Conservation (phyloP, 2,113 vertebrate genomes). For the Microcebus ravelobensis region DNA sequence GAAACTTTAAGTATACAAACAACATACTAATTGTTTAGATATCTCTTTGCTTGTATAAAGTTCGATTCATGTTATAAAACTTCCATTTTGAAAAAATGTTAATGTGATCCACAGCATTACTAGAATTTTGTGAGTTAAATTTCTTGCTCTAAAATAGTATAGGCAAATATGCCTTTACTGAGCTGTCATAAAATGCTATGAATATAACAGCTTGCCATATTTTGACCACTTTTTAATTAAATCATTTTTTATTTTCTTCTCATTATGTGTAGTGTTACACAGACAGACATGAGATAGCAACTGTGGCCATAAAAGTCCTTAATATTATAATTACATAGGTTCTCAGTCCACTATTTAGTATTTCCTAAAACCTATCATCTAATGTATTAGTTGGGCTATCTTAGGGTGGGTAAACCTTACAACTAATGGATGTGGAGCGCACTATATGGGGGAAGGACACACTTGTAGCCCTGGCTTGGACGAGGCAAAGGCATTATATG, state of each 20-base stretch:
- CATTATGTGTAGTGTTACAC: not conserved
- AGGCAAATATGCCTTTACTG: not conserved
- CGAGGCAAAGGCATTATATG: no score
- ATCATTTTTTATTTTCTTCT: slow-evolving; percentile 31
- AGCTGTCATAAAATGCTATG: not conserved
- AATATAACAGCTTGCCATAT: not conserved
- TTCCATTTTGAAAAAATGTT: not conserved
- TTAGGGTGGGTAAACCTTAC: no score
- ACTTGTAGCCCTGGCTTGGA: no score
- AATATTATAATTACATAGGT: not conserved
- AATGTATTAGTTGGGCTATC: not conserved
- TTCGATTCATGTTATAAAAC: not conserved
- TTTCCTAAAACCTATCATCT: not conserved
- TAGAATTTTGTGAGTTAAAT: not conserved
- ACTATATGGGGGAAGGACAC: no score
- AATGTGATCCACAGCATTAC: not conserved
- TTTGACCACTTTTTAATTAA: not conserved
- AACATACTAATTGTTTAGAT: not conserved
- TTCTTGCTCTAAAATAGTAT: not conserved
- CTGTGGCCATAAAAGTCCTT: not conserved
- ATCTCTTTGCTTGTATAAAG: not conserved
- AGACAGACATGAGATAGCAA: not conserved
- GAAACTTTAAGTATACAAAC: not conserved
- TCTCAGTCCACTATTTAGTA: not conserved
- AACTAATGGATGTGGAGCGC: no score